Evolutionary conservation across 2,797 vertebrate species (phyloP).

Genomic region (Diceros bicornis): DNA sequence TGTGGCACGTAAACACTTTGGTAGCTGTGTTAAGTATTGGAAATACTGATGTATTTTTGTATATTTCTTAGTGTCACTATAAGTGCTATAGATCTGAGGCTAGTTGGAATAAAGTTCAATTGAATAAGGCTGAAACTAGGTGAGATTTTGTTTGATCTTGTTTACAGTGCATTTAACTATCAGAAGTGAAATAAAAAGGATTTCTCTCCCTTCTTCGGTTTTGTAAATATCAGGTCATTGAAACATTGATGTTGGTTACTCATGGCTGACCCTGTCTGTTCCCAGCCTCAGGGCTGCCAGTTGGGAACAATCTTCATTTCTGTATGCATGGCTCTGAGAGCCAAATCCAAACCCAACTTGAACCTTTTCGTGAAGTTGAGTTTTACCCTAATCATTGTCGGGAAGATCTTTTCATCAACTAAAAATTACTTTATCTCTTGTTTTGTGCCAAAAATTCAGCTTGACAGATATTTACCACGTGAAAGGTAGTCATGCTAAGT

Average conservation of each 20-base stretch:
- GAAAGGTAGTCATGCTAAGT: neutral
- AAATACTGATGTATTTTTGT: neutral
- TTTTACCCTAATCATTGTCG: neutral
- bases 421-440: neutral
- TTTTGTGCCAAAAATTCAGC: neutral
- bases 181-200: constrained; percentile 11
- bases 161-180: neutral
- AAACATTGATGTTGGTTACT: neutral
- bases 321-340: neutral
- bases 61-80: neutral
- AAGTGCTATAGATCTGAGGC: neutral
- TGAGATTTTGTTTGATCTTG: constrained; percentile 2
- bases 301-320: neutral
- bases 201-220: constrained; percentile 47
- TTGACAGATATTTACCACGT: neutral
- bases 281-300: neutral
- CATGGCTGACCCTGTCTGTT: neutral
- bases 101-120: neutral
- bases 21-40: neutral
- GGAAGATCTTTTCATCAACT: constrained; percentile 37
- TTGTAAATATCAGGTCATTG: constrained; percentile 7
- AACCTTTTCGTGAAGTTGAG: constrained; percentile 18
- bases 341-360: neutral
- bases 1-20: neutral
- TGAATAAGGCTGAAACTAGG: constrained; percentile 3